These are phyloP conservation scores for Recurvirostra avosetta DNA, from an alignment of 2,113 vertebrate genomes.

Conservation along the genomic window DNA sequence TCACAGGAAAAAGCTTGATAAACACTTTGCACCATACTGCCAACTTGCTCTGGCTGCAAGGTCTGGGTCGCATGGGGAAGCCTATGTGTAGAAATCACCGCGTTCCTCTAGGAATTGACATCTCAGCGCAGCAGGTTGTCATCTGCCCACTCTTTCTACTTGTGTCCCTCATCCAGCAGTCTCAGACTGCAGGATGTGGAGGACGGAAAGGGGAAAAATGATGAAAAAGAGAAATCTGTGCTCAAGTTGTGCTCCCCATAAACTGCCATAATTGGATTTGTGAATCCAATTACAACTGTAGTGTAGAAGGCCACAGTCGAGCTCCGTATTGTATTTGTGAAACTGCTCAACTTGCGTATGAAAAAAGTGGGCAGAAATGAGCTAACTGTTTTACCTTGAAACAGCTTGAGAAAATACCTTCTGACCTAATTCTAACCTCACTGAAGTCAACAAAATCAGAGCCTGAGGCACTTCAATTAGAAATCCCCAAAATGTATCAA, in stretches of 20 bases:
- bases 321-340: not conserved
- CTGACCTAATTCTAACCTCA: not conserved
- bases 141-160: not conserved
- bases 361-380: not conserved
- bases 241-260: not conserved
- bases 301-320: not conserved
- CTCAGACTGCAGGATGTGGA: not conserved
- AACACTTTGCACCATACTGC: fast-evolving
- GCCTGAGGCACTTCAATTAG: not conserved
- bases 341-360: not conserved
- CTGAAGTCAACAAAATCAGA: not conserved
- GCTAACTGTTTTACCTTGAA: not conserved
- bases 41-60: not conserved
- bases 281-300: not conserved
- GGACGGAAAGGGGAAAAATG: not conserved
- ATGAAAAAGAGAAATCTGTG: not conserved
- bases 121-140: fast-evolving
- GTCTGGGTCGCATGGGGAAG: not conserved
- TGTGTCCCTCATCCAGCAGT: not conserved
- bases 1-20: not conserved
- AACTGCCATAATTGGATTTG: not conserved
- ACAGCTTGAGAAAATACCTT: not conserved
- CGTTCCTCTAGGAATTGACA: too few relatives aligned
- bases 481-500: not conserved
- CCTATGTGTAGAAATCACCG: not conserved